Base-by-base conservation (phyloP, 1,140 invertebrate genomes). In the Pogonognathellus flavescens region DNA sequence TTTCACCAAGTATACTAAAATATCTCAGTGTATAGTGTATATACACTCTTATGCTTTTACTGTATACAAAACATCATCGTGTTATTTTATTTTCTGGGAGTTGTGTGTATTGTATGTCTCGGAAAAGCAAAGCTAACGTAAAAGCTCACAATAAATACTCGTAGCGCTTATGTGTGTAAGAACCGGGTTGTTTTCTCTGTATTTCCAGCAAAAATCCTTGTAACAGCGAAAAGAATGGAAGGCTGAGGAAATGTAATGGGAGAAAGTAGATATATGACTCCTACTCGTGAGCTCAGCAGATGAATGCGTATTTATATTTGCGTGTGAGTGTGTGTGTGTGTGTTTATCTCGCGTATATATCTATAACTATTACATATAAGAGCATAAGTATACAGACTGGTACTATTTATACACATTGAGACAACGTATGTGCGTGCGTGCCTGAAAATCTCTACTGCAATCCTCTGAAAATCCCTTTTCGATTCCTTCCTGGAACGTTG, bases 401-500 rank as follows among this genome's bases (percentile, higher is more conserved):
- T 13, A 7, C 14, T 25, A 1, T 18, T 62, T 49, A 53, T 50
- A 10, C 25, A 16, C 22, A 60, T 60, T n/a, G 20, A 82, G 55
- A 82, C 57, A 82, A 82, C 60, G 49, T 41, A 41, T 82, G 81
- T 82, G 81, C 31, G 81, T 82, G 81, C 81, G 81, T 62, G 81
- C 81, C 57, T 22, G 31, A 62, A 62, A 82, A 81, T 55, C 53
- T 41, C 31, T 41, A 41, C 80, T 18, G 53, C 80, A 81, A 82
- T 59, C 81, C 57, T 41, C 31, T 41, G 81, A 82, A 82, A 82
- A 82, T 82, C 81, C 81, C 49, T 82, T 82, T 82, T 82, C 60
- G 81, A 82, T 82, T 82, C 81, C 81, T 82, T 59, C 55, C 81
- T 49, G 18, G 13, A 49, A 82, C n/a, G 22, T 20, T 49, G 31